Evolutionary conservation across 1,140 invertebrate species (phyloP).

Genomic region (Agrypnia vestita): DNA sequence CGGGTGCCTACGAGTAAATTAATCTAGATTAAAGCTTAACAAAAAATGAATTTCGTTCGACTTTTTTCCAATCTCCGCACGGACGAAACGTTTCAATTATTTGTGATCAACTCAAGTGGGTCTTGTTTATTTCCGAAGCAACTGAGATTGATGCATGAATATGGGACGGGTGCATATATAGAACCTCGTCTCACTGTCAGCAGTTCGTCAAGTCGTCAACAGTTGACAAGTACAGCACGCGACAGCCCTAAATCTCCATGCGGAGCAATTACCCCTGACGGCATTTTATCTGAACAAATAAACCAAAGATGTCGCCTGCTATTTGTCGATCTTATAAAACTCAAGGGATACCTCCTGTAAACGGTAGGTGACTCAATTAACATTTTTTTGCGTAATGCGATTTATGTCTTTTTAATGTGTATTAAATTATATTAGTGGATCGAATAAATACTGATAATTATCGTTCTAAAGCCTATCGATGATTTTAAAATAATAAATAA

Average conservation of each 20-base stretch:
- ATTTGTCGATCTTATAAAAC: constrained; percentile 19
- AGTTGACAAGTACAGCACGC: constrained; percentile 50
- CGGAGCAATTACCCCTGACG: constrained; percentile 39
- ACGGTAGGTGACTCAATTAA: no score
- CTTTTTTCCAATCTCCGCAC: not conserved
- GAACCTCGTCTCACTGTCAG: constrained; percentile 23
- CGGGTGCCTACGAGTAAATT: no score
- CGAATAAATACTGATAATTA: no score
- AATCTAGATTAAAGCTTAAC: no score
- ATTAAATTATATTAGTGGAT: no score
- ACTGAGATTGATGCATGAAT: not conserved
- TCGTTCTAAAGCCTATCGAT: no score
- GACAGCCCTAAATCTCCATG: constrained; percentile 53
- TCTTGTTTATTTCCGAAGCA: not conserved
- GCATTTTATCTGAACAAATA: constrained; percentile 40
- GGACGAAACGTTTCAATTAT: constrained; percentile 30
- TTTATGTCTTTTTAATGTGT: no score
- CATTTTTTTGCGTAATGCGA: no score
- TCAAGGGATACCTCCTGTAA: not conserved
- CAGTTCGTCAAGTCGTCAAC: constrained; percentile 49
- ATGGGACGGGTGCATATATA: not conserved
- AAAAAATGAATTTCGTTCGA: no score
- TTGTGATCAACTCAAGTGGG: not conserved
- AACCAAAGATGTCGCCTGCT: constrained; percentile 9
- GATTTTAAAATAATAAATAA: no score